Evolutionary conservation across 2,888 invertebrate genomes (phyloP), one percentile per base, ranked within the genome.

Genomic region (Clostera curtula): DNA sequence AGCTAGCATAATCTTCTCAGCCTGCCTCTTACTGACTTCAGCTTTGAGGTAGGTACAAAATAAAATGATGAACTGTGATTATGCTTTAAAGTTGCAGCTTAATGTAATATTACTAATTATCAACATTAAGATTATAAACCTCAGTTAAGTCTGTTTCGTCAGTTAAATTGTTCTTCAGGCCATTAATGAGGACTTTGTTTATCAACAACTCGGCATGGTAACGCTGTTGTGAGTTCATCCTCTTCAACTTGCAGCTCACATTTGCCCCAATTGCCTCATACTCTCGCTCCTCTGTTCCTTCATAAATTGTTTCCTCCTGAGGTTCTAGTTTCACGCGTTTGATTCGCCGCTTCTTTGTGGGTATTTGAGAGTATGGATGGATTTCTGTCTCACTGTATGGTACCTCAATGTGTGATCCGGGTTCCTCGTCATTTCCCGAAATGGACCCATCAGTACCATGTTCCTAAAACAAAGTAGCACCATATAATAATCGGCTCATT

Each of bases 121-220:
- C 10, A 24, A 4, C 5, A 14, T 24, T 28, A 26, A 42, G 14
- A 29, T 8, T 43, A 26, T 33, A 46, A 6, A 40, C 37, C 27
- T 57, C 53, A 12, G 50, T 51, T 18, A 62, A 44, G 17, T 62
- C 57, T 1, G 54, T 60, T 6, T 49, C 46, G 12, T 57, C 57
- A 5, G 52, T 43, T 19, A 64, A 43, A 29, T 40, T 41, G 13
- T 46, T 54, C 20, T 45, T 49, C 8, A 64, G 30, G 10, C 63
- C 64, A 12, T 43, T 36, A 22, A 61, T 53, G 4, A 64, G 32
- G 5, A 64, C 60, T 50, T 61, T 64, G 28, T 61, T 60, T 17
- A 64, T 57, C 9, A 64, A 31, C 11, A 59, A 29, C 29, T 64
- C 64, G 1, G 64, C 63, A 14, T 44, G 47, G 23, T 46, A 53